Conservation (phyloP, 2,113 vertebrate genomes). For the Thalassoma bifasciatum region DNA sequence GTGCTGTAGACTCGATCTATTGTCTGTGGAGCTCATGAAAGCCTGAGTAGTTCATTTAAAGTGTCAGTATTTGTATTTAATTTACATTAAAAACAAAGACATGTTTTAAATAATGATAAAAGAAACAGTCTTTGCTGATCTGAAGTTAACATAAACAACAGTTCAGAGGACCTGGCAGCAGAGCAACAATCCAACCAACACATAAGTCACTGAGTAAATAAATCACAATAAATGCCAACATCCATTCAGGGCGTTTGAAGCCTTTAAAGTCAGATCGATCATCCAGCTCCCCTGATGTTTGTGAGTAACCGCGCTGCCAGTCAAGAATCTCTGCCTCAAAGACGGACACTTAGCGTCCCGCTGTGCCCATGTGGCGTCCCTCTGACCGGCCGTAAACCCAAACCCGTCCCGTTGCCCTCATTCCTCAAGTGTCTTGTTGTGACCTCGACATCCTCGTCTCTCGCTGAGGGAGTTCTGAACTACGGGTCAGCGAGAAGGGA, state of each 20-base stretch:
- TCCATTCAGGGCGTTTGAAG: slow-evolving; percentile 17
- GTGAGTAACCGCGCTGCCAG: slow-evolving; percentile 58
- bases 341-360: slow-evolving; percentile 67
- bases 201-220: slow-evolving; percentile 14
- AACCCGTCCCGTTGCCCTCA: slow-evolving; percentile 69
- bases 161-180: neutral
- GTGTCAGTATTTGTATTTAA: neutral
- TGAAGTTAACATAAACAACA: slow-evolving; percentile 8
- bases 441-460: slow-evolving; percentile 62
- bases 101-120: slow-evolving; percentile 18
- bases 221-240: slow-evolving; percentile 37
- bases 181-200: slow-evolving; percentile 12
- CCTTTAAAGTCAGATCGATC: slow-evolving; percentile 21
- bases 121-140: slow-evolving; percentile 18
- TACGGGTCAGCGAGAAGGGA: slow-evolving; percentile 62
- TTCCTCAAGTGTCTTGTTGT: slow-evolving; percentile 69
- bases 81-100: neutral
- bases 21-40: neutral
- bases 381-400: slow-evolving; percentile 61
- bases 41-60: neutral
- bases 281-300: slow-evolving; percentile 46
- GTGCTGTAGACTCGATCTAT: no score
- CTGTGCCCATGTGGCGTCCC: slow-evolving; percentile 74
- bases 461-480: slow-evolving; percentile 52
- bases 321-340: slow-evolving; percentile 60